These are phyloP conservation scores for Palloptera scutellata DNA, from an alignment of 2,888 invertebrate species.

Conservation along the genomic window DNA sequence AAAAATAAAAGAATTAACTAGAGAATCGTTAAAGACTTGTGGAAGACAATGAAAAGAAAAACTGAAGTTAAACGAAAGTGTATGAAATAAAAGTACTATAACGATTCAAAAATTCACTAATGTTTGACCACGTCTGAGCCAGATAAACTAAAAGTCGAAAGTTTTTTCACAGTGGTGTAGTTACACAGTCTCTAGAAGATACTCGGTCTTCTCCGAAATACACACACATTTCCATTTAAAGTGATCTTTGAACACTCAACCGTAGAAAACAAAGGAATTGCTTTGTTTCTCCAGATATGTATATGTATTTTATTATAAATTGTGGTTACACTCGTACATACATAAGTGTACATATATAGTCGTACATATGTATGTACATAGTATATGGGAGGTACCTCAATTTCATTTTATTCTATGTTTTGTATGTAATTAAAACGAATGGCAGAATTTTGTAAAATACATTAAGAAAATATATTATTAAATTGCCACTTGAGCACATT, in stretches of 20 bases:
- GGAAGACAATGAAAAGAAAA: too few relatives aligned
- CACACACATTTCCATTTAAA: too few relatives aligned
- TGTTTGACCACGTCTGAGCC: too few relatives aligned
- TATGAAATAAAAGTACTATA: too few relatives aligned
- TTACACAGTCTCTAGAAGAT: too few relatives aligned
- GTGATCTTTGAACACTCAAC: neutral
- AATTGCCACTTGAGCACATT: slow-evolving; percentile 35
- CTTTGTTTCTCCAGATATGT: slow-evolving; percentile 30
- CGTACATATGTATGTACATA: neutral
- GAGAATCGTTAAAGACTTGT: too few relatives aligned
- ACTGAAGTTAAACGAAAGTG: too few relatives aligned
- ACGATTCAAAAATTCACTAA: too few relatives aligned
- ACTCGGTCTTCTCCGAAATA: too few relatives aligned
- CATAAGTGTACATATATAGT: too few relatives aligned
- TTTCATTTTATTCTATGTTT: neutral
- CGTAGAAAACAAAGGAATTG: slow-evolving; percentile 34
- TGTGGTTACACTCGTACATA: neutral
- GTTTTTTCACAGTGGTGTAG: too few relatives aligned
- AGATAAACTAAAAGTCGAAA: too few relatives aligned
- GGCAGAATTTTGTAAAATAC: neutral
- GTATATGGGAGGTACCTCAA: neutral
- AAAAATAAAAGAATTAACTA: neutral
- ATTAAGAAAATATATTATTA: slow-evolving; percentile 14
- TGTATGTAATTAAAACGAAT: neutral
- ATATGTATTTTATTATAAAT: neutral